Percentiles rank a stretch among this genome's conserved stretches.
These are phyloP conservation scores for Lordiphosa fenestrarum DNA, from an alignment of 2,888 invertebrate species.

Conservation along the genomic window DNA sequence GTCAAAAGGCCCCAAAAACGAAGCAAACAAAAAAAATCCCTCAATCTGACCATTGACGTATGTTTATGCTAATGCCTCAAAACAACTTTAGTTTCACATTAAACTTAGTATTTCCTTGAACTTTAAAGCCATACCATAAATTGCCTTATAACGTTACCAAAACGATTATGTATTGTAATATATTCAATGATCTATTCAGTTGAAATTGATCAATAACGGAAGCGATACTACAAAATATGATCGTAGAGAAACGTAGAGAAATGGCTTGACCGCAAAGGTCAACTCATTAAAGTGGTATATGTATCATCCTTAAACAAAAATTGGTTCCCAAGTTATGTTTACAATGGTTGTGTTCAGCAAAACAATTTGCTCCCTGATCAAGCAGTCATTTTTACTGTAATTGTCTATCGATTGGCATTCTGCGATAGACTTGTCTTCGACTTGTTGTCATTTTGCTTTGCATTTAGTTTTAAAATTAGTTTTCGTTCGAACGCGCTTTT, in stretches of 20 bases:
- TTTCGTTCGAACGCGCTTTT: too few species aligned
- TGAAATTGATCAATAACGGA: conserved; percentile 6
- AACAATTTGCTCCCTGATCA: too few species aligned
- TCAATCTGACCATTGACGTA: not conserved
- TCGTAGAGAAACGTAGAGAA: not conserved
- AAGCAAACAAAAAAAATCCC: conserved; percentile 9
- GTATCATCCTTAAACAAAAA: too few species aligned
- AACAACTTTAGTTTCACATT: conserved; percentile 2
- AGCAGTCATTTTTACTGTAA: too few species aligned
- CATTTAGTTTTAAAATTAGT: too few species aligned
- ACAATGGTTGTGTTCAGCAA: too few species aligned
- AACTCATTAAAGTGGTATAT: too few species aligned
- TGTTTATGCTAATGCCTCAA: conserved; percentile 8
- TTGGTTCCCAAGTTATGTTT: not conserved
- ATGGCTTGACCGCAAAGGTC: too few species aligned
- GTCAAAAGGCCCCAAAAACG: conserved; percentile 36
- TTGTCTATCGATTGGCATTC: too few species aligned
- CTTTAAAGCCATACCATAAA: conserved; percentile 45
- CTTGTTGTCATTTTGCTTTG: too few species aligned
- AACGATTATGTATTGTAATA: conserved; percentile 6
- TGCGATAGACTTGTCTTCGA: too few species aligned
- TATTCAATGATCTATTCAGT: conserved; percentile 5
- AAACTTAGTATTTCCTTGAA: conserved; percentile 55
- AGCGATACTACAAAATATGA: conserved; percentile 2
- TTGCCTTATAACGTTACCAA: conserved; percentile 8